Percentiles rank a stretch among this genome's conserved stretches.
These are phyloP conservation scores for Hippocampus barbouri DNA, from an alignment of 2,113 vertebrate species.

Conservation along the genomic window DNA sequence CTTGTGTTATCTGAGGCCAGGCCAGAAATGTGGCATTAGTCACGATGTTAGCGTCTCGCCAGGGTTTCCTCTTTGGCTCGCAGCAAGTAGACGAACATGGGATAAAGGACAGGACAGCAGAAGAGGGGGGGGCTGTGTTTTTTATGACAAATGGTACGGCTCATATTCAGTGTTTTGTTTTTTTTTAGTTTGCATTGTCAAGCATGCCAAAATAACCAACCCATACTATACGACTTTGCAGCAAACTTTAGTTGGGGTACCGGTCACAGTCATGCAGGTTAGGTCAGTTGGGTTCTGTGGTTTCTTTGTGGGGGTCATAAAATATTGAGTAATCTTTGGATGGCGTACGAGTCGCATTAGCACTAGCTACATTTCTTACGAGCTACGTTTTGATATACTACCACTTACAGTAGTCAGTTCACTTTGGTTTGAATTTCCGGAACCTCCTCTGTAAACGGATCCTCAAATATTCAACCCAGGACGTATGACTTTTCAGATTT, in stretches of 20 bases:
- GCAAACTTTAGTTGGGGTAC: not conserved
- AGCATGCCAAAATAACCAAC: not conserved
- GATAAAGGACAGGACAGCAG: constrained; percentile 53
- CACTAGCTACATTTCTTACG: too few relatives aligned
- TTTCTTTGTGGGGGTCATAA: not conserved
- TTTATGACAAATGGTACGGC: not conserved
- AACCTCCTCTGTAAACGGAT: not conserved
- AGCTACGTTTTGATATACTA: not conserved
- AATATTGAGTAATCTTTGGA: not conserved
- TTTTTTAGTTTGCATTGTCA: not conserved
- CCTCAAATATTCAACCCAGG: not conserved
- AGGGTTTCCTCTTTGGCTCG: constrained; percentile 78
- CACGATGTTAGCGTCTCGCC: constrained; percentile 76
- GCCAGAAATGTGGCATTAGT: constrained; percentile 73
- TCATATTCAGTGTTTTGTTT: too few relatives aligned
- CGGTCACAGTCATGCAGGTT: not conserved
- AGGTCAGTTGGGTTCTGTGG: not conserved
- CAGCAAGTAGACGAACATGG: constrained; percentile 52
- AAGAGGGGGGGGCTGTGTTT: constrained; percentile 26
- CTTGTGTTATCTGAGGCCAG: constrained; percentile 62
- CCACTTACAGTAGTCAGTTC: constrained; percentile 31
- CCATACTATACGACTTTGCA: not conserved
- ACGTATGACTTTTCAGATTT: not conserved
- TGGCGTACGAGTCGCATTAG: too few relatives aligned
- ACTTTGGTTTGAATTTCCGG: not conserved